Evolutionary conservation across 2,797 vertebrate species (phyloP), one percentile per base, ranked within the genome.

Genomic region (Babyrousa celebensis): DNA sequence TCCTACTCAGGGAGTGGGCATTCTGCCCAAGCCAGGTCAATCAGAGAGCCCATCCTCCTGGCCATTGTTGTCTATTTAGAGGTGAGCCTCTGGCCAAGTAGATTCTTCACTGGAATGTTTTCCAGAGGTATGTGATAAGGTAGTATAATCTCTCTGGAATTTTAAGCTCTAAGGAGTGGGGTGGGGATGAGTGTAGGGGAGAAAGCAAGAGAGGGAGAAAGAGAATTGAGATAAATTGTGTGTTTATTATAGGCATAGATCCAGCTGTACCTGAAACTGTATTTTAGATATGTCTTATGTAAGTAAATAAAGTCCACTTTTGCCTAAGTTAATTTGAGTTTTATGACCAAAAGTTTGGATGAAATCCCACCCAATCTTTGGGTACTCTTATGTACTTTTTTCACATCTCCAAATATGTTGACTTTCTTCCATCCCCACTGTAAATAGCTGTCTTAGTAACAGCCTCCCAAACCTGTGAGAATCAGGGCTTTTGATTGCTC

Each of bases 231-330:
- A 71, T 21, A 60, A 29, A 16, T 1, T 40, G 27, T 75, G 32
- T 72, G 6, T 52, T 77, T 71, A 21, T 32, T 48, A 72, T 48
- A 58, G 60, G 40, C 60, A 20, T 15, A 84, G 36, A 23, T 43
- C 16, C 23, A 75, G 54, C 23, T 75, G 29, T 16, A 12, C 20
- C 21, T 12, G 29, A 84, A 75, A 20, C 43, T 80, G 1, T 85
- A 36, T 89, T 95, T 94, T 82, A 21, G 18, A 63, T 52, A 92
- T 56, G 9, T 79, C 12, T 86, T 79, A 56, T 16, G 3, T 48
- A 36, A 93, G 63, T 62, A 89, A 89, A n/a, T 77, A 85, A 70
- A 67, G 58, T 8, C 62, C 2, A 16, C 12, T 89, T 94, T 43
- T 70, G 60, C 14, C 90, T 16, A 40, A 74, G 20, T 62, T 86